phyloP scores from a whole-genome alignment of 2,888 invertebrate genomes.

The Hesperia comma region DNA sequence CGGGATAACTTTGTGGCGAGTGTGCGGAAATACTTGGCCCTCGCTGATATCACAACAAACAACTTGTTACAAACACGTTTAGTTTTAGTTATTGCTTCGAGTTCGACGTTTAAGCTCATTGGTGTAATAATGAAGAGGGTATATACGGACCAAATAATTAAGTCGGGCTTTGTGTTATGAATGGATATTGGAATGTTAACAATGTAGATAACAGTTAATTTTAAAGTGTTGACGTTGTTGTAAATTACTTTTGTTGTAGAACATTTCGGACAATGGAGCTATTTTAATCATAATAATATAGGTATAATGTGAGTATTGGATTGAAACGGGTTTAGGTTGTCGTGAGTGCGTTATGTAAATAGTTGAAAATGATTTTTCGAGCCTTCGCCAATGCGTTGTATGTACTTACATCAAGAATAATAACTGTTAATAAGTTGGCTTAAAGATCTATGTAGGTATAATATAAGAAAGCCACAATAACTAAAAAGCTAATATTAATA shows the following conservation, averaged over 20 bases:
- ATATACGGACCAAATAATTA: slow-evolving; percentile 32
- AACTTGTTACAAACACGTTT: slow-evolving; percentile 84
- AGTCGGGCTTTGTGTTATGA: slow-evolving; percentile 24
- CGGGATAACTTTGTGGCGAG: slow-evolving; percentile 73
- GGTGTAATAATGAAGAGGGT: slow-evolving; percentile 66
- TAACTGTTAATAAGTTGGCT: no score
- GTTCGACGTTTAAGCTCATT: slow-evolving; percentile 81
- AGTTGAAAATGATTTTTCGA: no score
- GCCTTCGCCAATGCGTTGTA: no score
- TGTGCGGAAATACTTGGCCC: slow-evolving; percentile 73
- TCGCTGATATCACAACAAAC: slow-evolving; percentile 83
- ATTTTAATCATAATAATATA: not conserved
- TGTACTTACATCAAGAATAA: no score
- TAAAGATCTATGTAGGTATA: no score
- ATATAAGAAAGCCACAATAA: no score
- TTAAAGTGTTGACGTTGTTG: not conserved
- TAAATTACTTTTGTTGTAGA: slow-evolving; percentile 2
- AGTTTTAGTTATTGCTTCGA: slow-evolving; percentile 82
- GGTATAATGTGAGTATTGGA: no score
- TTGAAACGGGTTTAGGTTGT: no score
- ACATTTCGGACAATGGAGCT: not conserved
- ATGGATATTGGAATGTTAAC: slow-evolving; percentile 25
- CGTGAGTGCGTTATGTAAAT: no score
- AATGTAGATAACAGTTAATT: slow-evolving; percentile 13
- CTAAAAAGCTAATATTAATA: no score